phyloP scores from a whole-genome alignment of 2,888 invertebrate species.

The Emmelina monodactyla region DNA sequence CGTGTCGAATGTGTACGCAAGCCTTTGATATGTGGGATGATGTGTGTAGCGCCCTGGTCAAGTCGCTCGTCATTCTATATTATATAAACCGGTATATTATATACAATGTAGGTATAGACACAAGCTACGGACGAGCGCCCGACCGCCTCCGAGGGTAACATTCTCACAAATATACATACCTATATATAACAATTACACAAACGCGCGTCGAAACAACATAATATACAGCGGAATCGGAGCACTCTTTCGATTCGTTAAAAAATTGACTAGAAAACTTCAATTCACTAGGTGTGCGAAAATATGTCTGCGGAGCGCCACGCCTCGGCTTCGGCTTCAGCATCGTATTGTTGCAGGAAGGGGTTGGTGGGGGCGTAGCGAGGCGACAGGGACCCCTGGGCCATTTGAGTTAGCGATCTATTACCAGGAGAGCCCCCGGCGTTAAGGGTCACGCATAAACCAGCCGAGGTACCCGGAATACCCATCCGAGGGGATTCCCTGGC shows the following conservation, averaged over 20 bases:
- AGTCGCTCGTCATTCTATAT: neutral
- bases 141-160: slow-evolving; percentile 45
- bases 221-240: slow-evolving; percentile 61
- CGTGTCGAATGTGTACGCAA: slow-evolving; percentile 40
- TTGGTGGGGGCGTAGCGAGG: slow-evolving; percentile 63
- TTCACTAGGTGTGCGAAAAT: slow-evolving; percentile 60
- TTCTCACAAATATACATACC: slow-evolving; percentile 60
- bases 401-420: slow-evolving; percentile 5
- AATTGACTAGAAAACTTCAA: slow-evolving; percentile 65
- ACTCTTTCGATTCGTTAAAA: slow-evolving; percentile 56
- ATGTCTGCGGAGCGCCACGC: slow-evolving; percentile 56
- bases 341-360: slow-evolving; percentile 68
- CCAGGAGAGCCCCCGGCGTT: slow-evolving; percentile 32
- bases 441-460: slow-evolving; percentile 69
- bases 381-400: slow-evolving; percentile 27
- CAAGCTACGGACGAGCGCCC: slow-evolving; percentile 44
- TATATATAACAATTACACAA: slow-evolving; percentile 58
- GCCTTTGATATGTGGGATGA: slow-evolving; percentile 63
- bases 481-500: slow-evolving; percentile 8
- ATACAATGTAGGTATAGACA: slow-evolving; percentile 63
- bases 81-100: slow-evolving; percentile 34
- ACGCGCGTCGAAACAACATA: slow-evolving; percentile 53
- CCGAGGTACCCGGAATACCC: slow-evolving; percentile 67
- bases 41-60: slow-evolving; percentile 50
- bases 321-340: slow-evolving; percentile 57